A percentile compares a stretch with the other conserved stretches of the same genome.
Evolutionary conservation across 2,888 invertebrate species (phyloP).

Genomic region (Branchipolynoe longqiensis): DNA sequence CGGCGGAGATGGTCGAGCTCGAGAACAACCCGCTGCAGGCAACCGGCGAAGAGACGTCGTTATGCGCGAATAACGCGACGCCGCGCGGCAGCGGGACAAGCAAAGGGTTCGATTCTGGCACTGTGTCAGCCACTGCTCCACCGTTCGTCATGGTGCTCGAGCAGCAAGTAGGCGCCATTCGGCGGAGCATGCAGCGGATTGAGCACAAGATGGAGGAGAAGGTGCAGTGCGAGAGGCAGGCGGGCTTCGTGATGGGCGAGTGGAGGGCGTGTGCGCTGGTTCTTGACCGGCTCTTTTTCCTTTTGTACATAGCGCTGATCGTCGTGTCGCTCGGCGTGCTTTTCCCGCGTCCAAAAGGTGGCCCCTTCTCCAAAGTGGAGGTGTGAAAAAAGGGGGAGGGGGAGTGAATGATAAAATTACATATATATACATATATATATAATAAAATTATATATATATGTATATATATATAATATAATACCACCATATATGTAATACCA

Average conservation of each 20-base stretch:
- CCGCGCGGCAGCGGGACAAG: background rate
- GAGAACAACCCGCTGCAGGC: background rate
- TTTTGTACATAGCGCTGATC: constrained; percentile 35
- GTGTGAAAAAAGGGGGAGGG: background rate
- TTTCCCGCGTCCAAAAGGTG: constrained; percentile 41
- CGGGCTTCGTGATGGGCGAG: constrained; percentile 18
- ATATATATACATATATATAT: background rate
- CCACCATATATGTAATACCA: no score
- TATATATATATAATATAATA: no score
- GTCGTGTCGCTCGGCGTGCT: constrained; percentile 50
- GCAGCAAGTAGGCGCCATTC: constrained; percentile 33
- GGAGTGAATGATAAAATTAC: background rate
- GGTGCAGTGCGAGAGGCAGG: background rate
- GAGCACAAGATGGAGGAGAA: constrained; percentile 42
- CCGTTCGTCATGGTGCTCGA: constrained; percentile 1
- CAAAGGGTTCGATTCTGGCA: no score
- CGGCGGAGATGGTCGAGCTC: constrained; percentile 9
- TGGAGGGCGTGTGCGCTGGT: constrained; percentile 42
- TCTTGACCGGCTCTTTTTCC: constrained; percentile 49
- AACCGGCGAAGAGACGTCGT: background rate
- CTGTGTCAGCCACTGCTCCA: background rate
- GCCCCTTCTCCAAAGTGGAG: constrained; percentile 12
- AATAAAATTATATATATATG: no score
- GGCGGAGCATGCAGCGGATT: constrained; percentile 20
- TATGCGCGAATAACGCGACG: no score